Conservation (phyloP, 1,140 invertebrate species). For the Drosophila rufa region DNA sequence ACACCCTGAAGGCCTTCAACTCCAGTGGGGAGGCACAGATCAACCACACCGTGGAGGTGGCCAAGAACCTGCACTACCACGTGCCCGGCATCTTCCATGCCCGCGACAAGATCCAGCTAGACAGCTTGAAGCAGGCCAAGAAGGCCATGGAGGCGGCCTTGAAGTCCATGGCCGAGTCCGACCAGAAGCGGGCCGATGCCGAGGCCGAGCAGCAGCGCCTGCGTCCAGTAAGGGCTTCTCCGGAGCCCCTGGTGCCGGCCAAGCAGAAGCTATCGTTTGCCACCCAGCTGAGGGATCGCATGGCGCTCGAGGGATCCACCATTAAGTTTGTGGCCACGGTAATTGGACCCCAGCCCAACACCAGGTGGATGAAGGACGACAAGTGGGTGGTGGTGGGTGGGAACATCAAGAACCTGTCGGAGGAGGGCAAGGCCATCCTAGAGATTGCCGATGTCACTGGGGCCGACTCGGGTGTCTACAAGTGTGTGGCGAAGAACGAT, state of each 20-base stretch:
- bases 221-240: conserved; percentile 62
- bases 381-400: conserved; percentile 79
- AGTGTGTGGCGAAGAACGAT: conserved; percentile 81
- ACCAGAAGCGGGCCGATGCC: conserved; percentile 74
- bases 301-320: conserved; percentile 90
- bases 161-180: conserved; percentile 74
- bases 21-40: conserved; percentile 88
- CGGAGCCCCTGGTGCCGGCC: conserved; percentile 72
- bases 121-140: conserved; percentile 70
- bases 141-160: conserved; percentile 75
- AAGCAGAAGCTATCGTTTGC: conserved; percentile 88
- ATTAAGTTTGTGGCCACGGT: conserved; percentile 94
- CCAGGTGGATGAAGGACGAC: conserved; percentile 94
- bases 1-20: conserved; percentile 88
- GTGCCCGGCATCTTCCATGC: conserved; percentile 80
- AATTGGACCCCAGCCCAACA: conserved; percentile 91
- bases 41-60: conserved; percentile 77
- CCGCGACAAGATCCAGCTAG: conserved; percentile 71
- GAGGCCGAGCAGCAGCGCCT: conserved; percentile 63
- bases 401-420: conserved; percentile 73
- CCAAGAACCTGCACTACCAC: conserved; percentile 78
- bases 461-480: conserved; percentile 79
- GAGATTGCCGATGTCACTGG: conserved; percentile 67
- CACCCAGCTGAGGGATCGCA: conserved; percentile 91
- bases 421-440: conserved; percentile 79